These are phyloP conservation scores for Cassiopea xamachana DNA, from an alignment of 30 jellyfish, hydroid and myxozoan genomes.

Conservation along the genomic window DNA sequence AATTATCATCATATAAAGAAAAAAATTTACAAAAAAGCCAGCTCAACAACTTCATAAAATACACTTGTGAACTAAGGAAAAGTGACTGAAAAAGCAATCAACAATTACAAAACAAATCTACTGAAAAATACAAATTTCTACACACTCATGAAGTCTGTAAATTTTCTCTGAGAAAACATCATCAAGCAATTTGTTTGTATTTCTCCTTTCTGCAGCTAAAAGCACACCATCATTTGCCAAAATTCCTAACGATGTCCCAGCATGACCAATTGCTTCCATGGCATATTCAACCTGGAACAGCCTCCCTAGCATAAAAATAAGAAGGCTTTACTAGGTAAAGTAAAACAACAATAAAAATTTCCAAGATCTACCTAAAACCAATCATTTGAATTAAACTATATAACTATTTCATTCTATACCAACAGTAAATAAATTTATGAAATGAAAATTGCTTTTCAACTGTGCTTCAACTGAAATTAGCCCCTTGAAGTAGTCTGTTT, in stretches of 20 bases:
- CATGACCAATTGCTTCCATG: constrained; percentile 99
- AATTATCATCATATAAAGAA: too few relatives aligned
- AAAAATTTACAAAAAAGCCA: too few relatives aligned
- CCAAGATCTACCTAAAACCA: too few relatives aligned
- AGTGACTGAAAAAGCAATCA: not conserved
- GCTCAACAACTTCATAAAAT: too few relatives aligned
- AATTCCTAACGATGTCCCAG: constrained; percentile 99
- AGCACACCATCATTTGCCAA: constrained; percentile 98
- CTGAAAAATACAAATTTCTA: not conserved
- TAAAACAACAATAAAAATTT: not conserved
- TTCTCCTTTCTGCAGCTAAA: constrained; percentile 97
- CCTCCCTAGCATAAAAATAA: constrained; percentile 82
- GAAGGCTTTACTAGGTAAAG: not conserved
- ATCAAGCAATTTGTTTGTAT: constrained; percentile 90
- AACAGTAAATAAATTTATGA: too few relatives aligned
- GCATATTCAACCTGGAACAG: constrained; percentile 99
- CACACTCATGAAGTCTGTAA: constrained; percentile 95
- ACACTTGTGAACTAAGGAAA: not conserved
- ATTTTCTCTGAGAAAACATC: constrained; percentile 95
- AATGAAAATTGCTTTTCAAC: too few relatives aligned
- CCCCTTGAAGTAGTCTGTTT: too few relatives aligned
- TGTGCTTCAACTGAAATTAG: too few relatives aligned
- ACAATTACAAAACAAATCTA: not conserved
- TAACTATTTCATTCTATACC: too few relatives aligned
- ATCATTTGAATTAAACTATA: too few relatives aligned